Evolutionary conservation across 2,888 invertebrate genomes (phyloP), one percentile per base, ranked within the genome.

Genomic region (Laothoe populi): DNA sequence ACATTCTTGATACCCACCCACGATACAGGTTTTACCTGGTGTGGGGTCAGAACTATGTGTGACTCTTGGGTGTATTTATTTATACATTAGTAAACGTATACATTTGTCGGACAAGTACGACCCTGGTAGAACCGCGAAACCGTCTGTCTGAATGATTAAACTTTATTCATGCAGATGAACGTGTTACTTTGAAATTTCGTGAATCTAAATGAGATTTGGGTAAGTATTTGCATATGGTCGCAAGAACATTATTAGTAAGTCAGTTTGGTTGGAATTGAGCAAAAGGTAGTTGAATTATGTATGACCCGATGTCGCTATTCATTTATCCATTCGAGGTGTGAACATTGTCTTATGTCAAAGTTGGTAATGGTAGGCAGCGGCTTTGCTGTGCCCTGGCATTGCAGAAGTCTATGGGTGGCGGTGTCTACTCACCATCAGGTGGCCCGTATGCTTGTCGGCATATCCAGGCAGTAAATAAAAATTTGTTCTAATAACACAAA

Each of bases 161-260:
- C 53, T 53, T 53, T 46, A 46, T 35, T 53, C 53, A 44, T 44
- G 44, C 44, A 31, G 35, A 19, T 53, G 31, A 35, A 53, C 31
- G 31, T 24, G 35, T 49, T 19, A 31, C 35, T 35, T 31, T 35
- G 31, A 31, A 35, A 53, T 31, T 53, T 11, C 53, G 53, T 19
- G 23, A 46, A 24, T 46, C 24, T 24, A 23, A 24, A 23, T 46
- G 24, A 23, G 46, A 44, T 46, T 46, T 46, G 13, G 23, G 23
- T 13, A 13, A 19, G 21, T 23, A 46, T 46, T 23, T 46, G 24
- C 44, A 44, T 44, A 44, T 44, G 44, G 44, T 44, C 44, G 44
- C 19, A 44, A 44, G 44, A 38, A 38, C 13, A 38, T 13, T 44
- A 44, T 44, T 44, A 44, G 16, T 44, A 16, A 44, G 44, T 19